Evolutionary conservation across 2,888 invertebrate species (phyloP).

Genomic region (Parthenolecanium corni): DNA sequence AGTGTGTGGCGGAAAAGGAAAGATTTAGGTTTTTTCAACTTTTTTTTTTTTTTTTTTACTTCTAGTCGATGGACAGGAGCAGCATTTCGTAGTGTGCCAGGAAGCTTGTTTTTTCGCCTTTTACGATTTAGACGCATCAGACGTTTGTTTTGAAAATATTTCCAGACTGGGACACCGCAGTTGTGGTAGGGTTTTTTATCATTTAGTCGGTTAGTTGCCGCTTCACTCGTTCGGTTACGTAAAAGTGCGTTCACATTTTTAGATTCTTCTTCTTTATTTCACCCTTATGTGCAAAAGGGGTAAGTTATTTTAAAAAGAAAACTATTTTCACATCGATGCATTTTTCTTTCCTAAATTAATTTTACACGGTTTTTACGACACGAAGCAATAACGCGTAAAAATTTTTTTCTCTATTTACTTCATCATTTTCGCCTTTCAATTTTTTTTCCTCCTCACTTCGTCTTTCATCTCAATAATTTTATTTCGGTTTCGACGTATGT

Average conservation of each 20-base stretch:
- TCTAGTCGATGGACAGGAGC: background rate
- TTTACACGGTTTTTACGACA: background rate
- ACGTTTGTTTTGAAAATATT: slow-evolving; percentile 18
- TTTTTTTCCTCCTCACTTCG: background rate
- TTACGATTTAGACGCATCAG: slow-evolving; percentile 22
- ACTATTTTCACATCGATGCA: slow-evolving; percentile 8
- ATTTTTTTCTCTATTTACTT: too few relatives aligned
- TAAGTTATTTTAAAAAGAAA: slow-evolving; percentile 18
- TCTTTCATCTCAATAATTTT: too few relatives aligned
- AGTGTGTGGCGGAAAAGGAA: slow-evolving; percentile 11
- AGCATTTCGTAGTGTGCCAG: slow-evolving; percentile 9
- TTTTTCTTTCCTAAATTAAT: background rate
- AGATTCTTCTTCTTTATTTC: too few relatives aligned
- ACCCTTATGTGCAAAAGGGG: slow-evolving; percentile 20
- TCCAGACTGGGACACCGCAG: slow-evolving; percentile 14
- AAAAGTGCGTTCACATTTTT: background rate
- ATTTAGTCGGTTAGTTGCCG: slow-evolving; percentile 22
- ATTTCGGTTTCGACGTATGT: background rate
- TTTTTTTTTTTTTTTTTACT: too few relatives aligned
- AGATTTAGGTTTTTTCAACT: background rate
- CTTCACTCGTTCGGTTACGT: slow-evolving; percentile 20
- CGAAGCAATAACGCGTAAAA: too few relatives aligned
- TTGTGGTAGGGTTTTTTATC: slow-evolving; percentile 23
- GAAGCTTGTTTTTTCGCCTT: slow-evolving; percentile 25
- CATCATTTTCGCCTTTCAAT: background rate